Base-by-base conservation (phyloP, 2,113 vertebrate species). In the Noturus placidus region DNA sequence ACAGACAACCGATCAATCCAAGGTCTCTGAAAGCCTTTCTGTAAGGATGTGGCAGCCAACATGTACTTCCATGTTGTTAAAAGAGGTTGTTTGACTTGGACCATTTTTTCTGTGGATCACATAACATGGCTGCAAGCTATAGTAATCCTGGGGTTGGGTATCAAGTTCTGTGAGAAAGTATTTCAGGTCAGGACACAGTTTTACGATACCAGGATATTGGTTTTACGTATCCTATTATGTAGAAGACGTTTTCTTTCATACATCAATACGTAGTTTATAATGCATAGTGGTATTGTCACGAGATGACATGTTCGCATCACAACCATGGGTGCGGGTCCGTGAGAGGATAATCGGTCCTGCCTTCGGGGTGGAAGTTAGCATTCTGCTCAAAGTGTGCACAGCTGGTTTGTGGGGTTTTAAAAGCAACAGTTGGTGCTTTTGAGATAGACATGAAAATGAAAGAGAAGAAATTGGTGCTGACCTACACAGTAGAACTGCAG, bases 51-150 rank as follows among this genome's bases (percentile, higher is more conserved):
- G 52, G 56, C 70, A 74, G 69, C 14, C 13, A 42, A 33, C 54
- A 27, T 8, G n/a, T 35, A 61, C 79, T 14, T 82, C 22, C 56
- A n/a, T 86, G n/a, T 74, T 30, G 20, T 42, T 67, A 42, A 86
- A 78, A 86, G 57, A 35, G 56, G 27, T 65, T 54, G 35, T 61
- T 77, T 63, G 85, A 79, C 42, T 79, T 30, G 74, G 57, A 42
- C 57, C 38, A 42, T 10, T 27, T 86, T 54, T 79, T 86, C 42
- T 3, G 20, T 50, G 7, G 59, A 50, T 80, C 61, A 19, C 22
- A 33, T 67, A 69, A 86, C 77, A 67, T 77, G 65, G 85, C 52
- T 50, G 42, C 61, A 14, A 65, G 61, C 59, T 67, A 63, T 11
- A 27, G 76, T 69, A 54, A 80, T 54, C n/a, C 76, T 69, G 61